phyloP scores from a whole-genome alignment of 2,113 vertebrate species.

The Thunnus maccoyii region DNA sequence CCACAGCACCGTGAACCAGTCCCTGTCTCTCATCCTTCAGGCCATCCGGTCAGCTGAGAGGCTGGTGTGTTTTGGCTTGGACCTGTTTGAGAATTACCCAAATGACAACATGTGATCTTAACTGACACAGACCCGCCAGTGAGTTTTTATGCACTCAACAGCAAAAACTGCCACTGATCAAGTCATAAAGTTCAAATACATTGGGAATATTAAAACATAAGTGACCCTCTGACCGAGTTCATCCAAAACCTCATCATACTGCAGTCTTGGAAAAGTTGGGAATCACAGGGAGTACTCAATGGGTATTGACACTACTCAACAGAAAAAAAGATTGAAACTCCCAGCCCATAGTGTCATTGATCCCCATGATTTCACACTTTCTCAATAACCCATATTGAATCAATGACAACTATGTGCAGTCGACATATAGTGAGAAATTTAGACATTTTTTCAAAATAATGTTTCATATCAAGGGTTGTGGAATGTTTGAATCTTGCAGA shows the following conservation, averaged over 20 bases:
- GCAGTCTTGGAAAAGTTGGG: neutral
- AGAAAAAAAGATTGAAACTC: neutral
- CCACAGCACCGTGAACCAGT: constrained; percentile 84
- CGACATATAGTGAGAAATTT: neutral
- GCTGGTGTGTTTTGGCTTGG: constrained; percentile 90
- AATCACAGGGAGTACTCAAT: constrained; percentile 2
- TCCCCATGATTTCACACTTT: neutral
- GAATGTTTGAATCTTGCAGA: neutral
- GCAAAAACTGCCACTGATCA: constrained; percentile 11
- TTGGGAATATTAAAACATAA: constrained; percentile 8
- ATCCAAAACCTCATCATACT: neutral
- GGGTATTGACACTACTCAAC: neutral
- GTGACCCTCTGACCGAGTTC: neutral
- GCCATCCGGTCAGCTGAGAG: constrained; percentile 91
- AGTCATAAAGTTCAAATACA: constrained; percentile 3
- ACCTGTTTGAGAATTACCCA: constrained; percentile 90
- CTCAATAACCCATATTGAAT: neutral
- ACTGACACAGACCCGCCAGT: neutral
- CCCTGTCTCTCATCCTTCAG: constrained; percentile 87
- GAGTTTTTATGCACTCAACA: neutral
- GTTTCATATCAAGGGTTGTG: constrained; percentile 1
- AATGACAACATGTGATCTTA: constrained; percentile 80
- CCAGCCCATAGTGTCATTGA: neutral
- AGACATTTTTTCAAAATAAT: neutral
- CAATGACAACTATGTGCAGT: neutral